Conservation (phyloP, 2,888 invertebrate genomes). For the Polylopha cassiicola region DNA sequence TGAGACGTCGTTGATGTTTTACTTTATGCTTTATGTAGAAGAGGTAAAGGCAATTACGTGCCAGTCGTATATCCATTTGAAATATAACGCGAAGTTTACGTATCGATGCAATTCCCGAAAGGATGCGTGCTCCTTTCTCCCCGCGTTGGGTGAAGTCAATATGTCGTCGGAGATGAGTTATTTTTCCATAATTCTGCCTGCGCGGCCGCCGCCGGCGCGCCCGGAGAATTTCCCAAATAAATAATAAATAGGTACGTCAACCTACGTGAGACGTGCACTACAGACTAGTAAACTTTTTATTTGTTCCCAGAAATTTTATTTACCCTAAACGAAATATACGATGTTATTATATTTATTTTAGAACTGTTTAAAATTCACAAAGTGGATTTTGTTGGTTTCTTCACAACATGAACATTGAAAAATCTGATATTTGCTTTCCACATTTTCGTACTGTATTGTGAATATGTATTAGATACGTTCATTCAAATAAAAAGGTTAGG, state of each 20-base stretch:
- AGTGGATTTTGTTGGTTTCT: too few species aligned
- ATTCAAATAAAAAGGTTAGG: too few species aligned
- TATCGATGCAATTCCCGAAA: conserved; percentile 63
- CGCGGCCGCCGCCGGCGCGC: conserved; percentile 36
- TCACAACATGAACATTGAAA: too few species aligned
- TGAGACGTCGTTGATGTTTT: background rate
- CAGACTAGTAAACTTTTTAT: conserved; percentile 37
- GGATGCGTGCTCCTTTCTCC: conserved; percentile 54
- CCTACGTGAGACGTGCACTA: conserved; percentile 33
- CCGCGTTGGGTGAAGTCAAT: conserved; percentile 61
- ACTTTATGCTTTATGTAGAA: background rate
- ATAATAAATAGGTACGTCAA: conserved; percentile 75
- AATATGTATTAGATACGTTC: too few species aligned
- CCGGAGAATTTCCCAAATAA: conserved; percentile 69
- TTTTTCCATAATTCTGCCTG: conserved; percentile 66
- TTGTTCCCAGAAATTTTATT: conserved; percentile 54
- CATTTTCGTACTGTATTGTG: too few species aligned
- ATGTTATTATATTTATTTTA: too few species aligned
- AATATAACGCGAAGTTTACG: conserved; percentile 37
- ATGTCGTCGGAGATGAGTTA: conserved; percentile 71
- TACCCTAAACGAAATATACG: too few species aligned
- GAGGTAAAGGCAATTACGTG: conserved; percentile 10
- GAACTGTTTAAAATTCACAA: too few species aligned
- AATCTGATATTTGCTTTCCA: too few species aligned
- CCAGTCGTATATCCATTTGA: conserved; percentile 26